phyloP scores from a whole-genome alignment of 2,888 invertebrate genomes.

The Adelognathus sp. region DNA sequence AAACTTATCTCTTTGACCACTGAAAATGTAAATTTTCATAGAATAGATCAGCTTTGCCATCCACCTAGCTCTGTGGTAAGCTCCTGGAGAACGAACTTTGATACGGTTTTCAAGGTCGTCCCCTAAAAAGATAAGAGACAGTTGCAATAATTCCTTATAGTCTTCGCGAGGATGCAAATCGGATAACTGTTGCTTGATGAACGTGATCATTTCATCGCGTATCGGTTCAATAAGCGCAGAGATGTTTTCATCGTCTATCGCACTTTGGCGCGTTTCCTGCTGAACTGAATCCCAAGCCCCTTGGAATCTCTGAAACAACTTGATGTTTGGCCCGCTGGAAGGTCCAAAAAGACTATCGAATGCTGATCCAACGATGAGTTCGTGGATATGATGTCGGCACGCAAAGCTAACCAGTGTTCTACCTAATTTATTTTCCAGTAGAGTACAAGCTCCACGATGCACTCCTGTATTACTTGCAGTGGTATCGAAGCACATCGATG shows the following conservation, averaged over 20 bases:
- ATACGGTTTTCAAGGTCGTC: constrained; percentile 37
- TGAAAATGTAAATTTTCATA: constrained; percentile 69
- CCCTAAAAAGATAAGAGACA: constrained; percentile 64
- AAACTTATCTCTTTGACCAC: constrained; percentile 63
- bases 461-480: constrained; percentile 63
- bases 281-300: background rate
- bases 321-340: constrained; percentile 3
- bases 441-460: background rate
- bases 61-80: constrained; percentile 68
- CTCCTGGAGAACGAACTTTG: constrained; percentile 59
- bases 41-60: constrained; percentile 69
- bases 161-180: constrained; percentile 55
- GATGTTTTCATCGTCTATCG: background rate
- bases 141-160: constrained; percentile 63
- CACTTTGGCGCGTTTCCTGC: background rate
- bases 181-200: too few relatives aligned
- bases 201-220: too few relatives aligned
- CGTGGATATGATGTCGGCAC: constrained; percentile 24
- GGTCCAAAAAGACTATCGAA: background rate
- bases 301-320: constrained; percentile 10
- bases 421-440: background rate
- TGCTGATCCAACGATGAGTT: background rate
- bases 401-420: constrained; percentile 1
- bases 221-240: too few relatives aligned
- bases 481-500: constrained; percentile 61